Percentiles rank a stretch among this genome's conserved stretches.
Evolutionary conservation across 2,888 invertebrate species (phyloP).

Genomic region (Antheraea assamensis): DNA sequence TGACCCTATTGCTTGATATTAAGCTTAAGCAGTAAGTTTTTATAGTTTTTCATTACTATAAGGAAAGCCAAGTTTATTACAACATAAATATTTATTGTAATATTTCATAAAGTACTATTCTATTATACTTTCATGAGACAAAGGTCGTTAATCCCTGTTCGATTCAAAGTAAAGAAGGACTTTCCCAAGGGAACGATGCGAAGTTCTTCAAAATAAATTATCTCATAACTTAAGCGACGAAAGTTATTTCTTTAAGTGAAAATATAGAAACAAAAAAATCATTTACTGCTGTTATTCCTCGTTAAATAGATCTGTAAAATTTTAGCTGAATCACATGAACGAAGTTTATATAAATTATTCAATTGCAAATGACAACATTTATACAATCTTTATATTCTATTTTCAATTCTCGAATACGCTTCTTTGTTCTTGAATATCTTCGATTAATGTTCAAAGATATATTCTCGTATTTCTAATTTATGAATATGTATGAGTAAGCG

Average conservation of each 20-base stretch:
- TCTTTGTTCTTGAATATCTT: neutral
- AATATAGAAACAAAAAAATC: neutral
- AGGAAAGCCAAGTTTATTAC: neutral
- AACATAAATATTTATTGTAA: conserved; percentile 2
- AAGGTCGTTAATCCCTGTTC: neutral
- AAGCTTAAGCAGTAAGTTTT: neutral
- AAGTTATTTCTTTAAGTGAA: neutral
- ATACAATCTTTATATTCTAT: neutral
- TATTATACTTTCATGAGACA: neutral
- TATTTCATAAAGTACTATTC: neutral
- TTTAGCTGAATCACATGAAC: neutral
- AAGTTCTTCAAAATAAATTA: neutral
- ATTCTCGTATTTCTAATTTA: neutral
- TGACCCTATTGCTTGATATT: neutral
- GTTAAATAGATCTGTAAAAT: neutral
- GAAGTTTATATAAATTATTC: too few relatives aligned
- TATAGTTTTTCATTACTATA: neutral
- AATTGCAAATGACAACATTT: neutral
- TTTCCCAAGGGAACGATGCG: neutral
- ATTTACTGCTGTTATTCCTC: neutral
- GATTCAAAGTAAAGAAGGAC: neutral
- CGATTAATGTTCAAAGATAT: neutral
- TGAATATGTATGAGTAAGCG: neutral
- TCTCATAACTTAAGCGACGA: neutral
- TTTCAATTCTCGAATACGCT: neutral